These are phyloP conservation scores for Cynopterus brachyotis DNA, from an alignment of 2,113 vertebrate species.

Conservation along the genomic window DNA sequence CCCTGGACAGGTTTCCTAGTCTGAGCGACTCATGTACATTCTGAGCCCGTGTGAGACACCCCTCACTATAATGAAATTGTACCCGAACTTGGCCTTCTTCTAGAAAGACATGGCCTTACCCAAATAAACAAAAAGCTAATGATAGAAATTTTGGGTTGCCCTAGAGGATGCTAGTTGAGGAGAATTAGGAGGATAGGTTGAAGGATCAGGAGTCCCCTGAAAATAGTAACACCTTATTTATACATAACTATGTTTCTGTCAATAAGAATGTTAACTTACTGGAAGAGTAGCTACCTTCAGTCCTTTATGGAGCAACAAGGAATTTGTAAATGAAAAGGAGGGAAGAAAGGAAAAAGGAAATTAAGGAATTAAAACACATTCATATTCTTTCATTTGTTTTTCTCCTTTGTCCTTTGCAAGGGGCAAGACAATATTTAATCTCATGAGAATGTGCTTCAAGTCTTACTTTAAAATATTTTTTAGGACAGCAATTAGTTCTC, in stretches of 20 bases:
- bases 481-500: neutral
- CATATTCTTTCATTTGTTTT: neutral
- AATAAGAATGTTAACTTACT: neutral
- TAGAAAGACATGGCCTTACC: neutral
- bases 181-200: neutral
- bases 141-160: neutral
- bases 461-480: neutral
- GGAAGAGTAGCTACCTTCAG: neutral
- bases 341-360: neutral
- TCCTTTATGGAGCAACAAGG: neutral
- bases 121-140: neutral
- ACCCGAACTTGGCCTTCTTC: neutral
- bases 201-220: neutral
- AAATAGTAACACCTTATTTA: neutral
- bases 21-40: accelerated
- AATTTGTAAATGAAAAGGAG: neutral
- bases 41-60: neutral
- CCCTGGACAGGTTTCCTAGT: neutral
- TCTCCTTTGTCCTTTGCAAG: neutral
- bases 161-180: neutral
- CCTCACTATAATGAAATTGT: neutral
- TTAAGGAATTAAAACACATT: neutral
- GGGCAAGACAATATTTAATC: neutral
- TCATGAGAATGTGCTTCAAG: neutral
- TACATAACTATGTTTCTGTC: neutral